Conservation (phyloP, 2,888 invertebrate species). For the Neoscelio sp. region DNA sequence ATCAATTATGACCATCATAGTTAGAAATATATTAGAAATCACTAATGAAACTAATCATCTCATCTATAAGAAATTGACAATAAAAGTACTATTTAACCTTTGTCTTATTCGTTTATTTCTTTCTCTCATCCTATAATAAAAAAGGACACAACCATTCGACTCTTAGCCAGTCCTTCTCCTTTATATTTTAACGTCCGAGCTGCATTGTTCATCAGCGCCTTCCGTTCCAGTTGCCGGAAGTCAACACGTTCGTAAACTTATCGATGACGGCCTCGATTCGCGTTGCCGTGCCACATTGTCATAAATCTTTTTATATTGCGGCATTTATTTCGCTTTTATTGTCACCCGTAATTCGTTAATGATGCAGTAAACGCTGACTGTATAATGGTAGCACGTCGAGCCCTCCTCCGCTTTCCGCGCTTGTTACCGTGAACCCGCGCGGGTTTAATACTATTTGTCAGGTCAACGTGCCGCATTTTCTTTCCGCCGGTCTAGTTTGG, state of each 20-base stretch:
- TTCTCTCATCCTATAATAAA: too few species aligned
- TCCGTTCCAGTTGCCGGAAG: constrained; percentile 68
- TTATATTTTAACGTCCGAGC: constrained; percentile 43
- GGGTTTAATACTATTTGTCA: constrained; percentile 43
- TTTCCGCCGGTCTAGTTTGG: constrained; percentile 10
- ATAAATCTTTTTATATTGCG: constrained; percentile 77
- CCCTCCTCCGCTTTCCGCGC: constrained; percentile 46
- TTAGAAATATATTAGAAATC: too few species aligned
- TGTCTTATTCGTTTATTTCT: too few species aligned
- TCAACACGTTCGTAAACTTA: constrained; percentile 78
- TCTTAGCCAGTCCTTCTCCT: constrained; percentile 40
- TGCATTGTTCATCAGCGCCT: constrained; percentile 63
- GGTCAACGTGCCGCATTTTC: constrained; percentile 50
- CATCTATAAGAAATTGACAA: too few species aligned
- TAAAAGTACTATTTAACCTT: too few species aligned
- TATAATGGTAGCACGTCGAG: constrained; percentile 47
- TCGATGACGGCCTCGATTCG: constrained; percentile 71
- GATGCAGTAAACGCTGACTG: constrained; percentile 76
- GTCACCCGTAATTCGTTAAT: constrained; percentile 80
- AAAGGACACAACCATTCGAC: not conserved
- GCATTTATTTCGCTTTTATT: constrained; percentile 78
- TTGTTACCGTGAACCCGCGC: constrained; percentile 44
- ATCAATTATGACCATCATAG: too few species aligned
- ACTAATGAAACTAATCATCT: too few species aligned
- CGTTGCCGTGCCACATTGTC: constrained; percentile 66